Base-by-base conservation (phyloP, 1,140 invertebrate species). In the Atopsyche davidsoni region DNA sequence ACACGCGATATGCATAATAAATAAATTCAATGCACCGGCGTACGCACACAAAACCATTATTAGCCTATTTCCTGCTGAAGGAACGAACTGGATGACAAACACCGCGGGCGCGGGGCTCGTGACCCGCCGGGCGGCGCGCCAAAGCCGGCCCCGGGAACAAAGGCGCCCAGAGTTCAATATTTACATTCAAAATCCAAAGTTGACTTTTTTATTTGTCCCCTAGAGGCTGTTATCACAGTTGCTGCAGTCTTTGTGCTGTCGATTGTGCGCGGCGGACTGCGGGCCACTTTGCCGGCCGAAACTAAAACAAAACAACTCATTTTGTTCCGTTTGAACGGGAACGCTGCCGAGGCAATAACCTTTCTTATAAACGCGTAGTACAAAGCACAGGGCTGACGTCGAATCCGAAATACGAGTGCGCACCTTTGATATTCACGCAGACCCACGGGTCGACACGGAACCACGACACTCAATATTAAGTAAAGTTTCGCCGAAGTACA, bases 141-240 rank as follows among this genome's bases (percentile, higher is more conserved):
- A 43, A 47, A 48, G 53, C 25, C 21, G 34, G 21, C 28, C 31
- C 13, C 13, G 28, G 38, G 42, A 55, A 49, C 47, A 55, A 55
- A 50, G 38, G 41, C 46, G 53, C 50, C 51, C 53, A 46, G 53
- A 55, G 53, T 55, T 55, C 53, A 55, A 55, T 55, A 55, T 55
- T 55, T 55, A 55, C 53, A 55, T 55, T 55, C 47, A 45, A 55
- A 51, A 55, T 55, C 47, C 47, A 49, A 46, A 55, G 47, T 50
- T 41, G 42, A 55, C 53, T 55, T 50, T 55, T 53, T 53, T 53
- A 34, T 39, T 53, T 53, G 34, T 31, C 45, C 34, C 44, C 42
- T 34, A n/a, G 35, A 16, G 43, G 32, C 47, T 55, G 53, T 55
- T 55, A 51, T 51, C 53, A 55, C 53, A 55, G 53, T 55, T 55